phyloP scores from a whole-genome alignment of 2,113 vertebrate genomes.

The Colius striatus region DNA sequence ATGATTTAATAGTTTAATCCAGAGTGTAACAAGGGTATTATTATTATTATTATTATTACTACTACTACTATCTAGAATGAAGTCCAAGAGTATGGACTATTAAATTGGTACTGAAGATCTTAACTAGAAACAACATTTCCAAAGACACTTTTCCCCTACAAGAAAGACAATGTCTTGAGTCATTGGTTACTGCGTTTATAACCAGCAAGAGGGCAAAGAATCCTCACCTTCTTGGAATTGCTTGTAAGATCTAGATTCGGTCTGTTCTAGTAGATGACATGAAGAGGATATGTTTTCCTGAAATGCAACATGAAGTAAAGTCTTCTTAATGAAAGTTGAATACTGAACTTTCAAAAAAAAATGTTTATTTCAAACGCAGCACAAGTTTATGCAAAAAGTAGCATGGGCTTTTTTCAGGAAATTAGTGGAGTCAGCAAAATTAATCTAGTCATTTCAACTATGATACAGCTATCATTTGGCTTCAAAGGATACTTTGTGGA shows the following conservation, averaged over 20 bases:
- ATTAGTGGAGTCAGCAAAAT: neutral
- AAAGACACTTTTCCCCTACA: neutral
- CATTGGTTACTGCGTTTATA: neutral
- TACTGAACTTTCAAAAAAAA: neutral
- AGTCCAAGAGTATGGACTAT: neutral
- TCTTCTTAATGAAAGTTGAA: neutral
- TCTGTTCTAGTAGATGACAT: neutral
- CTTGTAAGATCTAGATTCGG: neutral
- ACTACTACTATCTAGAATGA: too few species aligned
- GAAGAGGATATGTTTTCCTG: neutral
- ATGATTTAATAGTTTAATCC: neutral
- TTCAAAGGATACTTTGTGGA: neutral
- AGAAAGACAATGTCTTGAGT: neutral
- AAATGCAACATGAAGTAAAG: neutral
- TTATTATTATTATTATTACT: too few species aligned
- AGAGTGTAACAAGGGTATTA: neutral
- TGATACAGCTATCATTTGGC: neutral
- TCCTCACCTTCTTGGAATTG: neutral
- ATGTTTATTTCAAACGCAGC: neutral
- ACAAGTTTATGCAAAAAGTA: neutral
- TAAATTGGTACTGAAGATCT: neutral
- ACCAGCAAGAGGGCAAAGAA: neutral
- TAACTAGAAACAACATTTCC: neutral
- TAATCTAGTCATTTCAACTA: neutral
- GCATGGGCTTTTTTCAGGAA: neutral